Base-by-base conservation (phyloP, 2,888 invertebrate species). In the Melinaea menophilus region DNA sequence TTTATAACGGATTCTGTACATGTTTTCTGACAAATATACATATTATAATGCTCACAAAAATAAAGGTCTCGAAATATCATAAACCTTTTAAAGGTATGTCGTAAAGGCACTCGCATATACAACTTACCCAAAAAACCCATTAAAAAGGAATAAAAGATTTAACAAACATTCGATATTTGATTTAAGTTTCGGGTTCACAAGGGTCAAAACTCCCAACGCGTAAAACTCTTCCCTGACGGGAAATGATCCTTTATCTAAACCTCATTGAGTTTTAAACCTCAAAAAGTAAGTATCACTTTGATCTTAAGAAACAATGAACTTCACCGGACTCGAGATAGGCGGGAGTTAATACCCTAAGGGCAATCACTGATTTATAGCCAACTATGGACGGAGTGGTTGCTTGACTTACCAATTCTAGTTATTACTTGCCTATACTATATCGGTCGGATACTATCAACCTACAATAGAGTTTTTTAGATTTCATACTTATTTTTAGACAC, bases 301-400 rank as follows among this genome's bases (percentile, higher is more conserved):
- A 70, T 71, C 65, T 69, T 68, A 64, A 66, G 57, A 68, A 68
- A 72, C 69, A 71, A 69, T 69, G 66, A 65, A 64, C 47, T 61
- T 58, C 41, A 41, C 55, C 64, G 61, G 59, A 59, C 61, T 68
- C 55, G 58, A 70, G 62, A 67, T 66, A 66, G 65, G 63, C 60
- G 59, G 58, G 58, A 68, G 60, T 65, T 69, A 68, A 68, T 65
- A 68, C 67, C 69, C 64, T 57, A 56, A 60, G 63, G 59, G 55
- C 46, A 51, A 11, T 46, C 47, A 54, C 33, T 61, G 60, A 61
- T 58, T 61, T 60, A 64, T 54, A 56, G 46, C 57, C 54, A 61
- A 58, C 41, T 54, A 57, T 59, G 63, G 55, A 33, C 62, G 41
- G 59, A 59, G 56, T 56, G 55, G 41, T 33, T 55, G 47, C 51